These are phyloP conservation scores for Hirtodrosophila duncani DNA, from an alignment of 2,888 invertebrate species.

Conservation along the genomic window DNA sequence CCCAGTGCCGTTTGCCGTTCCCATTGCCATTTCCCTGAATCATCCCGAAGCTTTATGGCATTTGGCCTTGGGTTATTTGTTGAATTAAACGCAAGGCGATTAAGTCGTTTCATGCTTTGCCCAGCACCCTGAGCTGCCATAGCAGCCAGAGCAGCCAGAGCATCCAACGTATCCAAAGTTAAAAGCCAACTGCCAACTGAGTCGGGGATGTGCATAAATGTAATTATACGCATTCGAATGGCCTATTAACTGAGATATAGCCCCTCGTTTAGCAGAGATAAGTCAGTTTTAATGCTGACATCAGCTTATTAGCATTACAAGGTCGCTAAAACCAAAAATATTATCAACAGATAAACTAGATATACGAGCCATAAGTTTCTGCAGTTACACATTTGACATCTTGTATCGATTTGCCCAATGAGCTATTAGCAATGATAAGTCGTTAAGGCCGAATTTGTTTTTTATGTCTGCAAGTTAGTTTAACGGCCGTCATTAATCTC, in stretches of 20 bases:
- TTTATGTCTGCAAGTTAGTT: too few relatives aligned
- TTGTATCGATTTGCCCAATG: too few relatives aligned
- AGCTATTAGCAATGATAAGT: too few relatives aligned
- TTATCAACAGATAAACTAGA: too few relatives aligned
- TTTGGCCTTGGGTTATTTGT: slow-evolving; percentile 44
- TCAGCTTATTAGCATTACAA: slow-evolving; percentile 61
- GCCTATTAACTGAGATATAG: slow-evolving; percentile 59
- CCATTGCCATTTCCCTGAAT: too few relatives aligned
- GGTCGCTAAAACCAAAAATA: slow-evolving; percentile 31
- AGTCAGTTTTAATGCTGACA: slow-evolving; percentile 64
- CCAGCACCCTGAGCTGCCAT: too few relatives aligned
- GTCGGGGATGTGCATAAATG: slow-evolving; percentile 31
- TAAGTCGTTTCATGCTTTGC: slow-evolving; percentile 16
- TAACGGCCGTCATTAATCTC: too few relatives aligned
- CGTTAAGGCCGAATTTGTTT: too few relatives aligned
- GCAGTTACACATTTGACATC: too few relatives aligned
- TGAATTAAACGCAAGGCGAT: slow-evolving; percentile 40
- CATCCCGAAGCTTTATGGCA: slow-evolving; percentile 28
- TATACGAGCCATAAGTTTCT: too few relatives aligned
- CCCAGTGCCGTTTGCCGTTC: too few relatives aligned
- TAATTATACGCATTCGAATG: slow-evolving; percentile 65
- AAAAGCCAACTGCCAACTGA: not conserved
- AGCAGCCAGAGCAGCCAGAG: not conserved
- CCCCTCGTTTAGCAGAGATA: slow-evolving; percentile 45
- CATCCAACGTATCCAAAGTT: not conserved